These are phyloP conservation scores for Sibirionetta formosa DNA, from an alignment of 2,797 vertebrate genomes.

Conservation along the genomic window DNA sequence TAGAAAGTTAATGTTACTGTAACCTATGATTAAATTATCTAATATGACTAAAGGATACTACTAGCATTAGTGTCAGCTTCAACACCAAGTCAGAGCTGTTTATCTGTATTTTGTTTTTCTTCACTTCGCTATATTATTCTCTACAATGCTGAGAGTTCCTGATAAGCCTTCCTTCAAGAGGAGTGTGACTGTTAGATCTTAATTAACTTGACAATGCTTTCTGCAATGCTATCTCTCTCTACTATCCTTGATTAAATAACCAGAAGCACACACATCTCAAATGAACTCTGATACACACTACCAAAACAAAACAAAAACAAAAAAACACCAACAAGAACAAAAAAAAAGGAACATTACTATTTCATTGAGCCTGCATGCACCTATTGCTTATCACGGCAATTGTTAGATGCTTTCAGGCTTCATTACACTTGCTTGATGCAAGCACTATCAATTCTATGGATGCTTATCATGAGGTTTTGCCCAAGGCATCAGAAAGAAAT, in stretches of 20 bases:
- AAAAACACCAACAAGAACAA: too few relatives aligned
- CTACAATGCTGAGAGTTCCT: neutral
- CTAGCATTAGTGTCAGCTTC: neutral
- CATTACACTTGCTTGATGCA: neutral
- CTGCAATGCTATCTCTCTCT: neutral
- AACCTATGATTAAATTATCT: neutral
- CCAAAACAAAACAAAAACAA: fast-evolving
- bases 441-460: neutral
- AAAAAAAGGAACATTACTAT: neutral
- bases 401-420: neutral
- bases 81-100: neutral
- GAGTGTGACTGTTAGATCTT: neutral
- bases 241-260: neutral
- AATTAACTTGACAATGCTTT: neutral
- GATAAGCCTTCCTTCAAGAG: neutral
- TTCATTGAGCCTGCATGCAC: neutral
- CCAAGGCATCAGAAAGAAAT: neutral
- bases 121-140: neutral
- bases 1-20: neutral
- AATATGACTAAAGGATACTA: neutral
- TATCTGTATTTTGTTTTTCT: neutral
- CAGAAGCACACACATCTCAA: neutral
- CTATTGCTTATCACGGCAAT: neutral
- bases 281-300: neutral
- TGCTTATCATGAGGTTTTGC: neutral